Evolutionary conservation across 2,888 invertebrate species (phyloP).

Genomic region (Hirtodrosophila confusa): DNA sequence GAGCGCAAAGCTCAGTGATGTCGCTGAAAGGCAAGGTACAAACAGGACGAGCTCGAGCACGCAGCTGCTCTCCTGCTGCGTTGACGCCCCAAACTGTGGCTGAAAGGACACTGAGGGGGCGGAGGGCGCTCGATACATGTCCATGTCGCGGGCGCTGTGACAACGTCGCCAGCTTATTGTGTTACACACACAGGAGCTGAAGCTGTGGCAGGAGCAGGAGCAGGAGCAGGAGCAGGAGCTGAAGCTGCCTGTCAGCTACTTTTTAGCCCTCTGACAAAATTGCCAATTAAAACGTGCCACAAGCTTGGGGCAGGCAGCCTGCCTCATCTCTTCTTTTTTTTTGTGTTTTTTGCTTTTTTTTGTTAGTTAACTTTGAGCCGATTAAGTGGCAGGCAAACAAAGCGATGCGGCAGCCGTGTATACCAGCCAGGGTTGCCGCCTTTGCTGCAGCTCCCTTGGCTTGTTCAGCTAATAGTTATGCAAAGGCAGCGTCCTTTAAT

Average conservation of each 20-base stretch:
- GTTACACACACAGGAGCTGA: constrained; percentile 55
- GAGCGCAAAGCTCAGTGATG: constrained; percentile 1
- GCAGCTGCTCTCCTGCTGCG: constrained; percentile 24
- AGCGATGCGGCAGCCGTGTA: constrained; percentile 27
- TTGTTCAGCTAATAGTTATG: constrained; percentile 41
- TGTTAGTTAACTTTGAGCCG: constrained; percentile 74
- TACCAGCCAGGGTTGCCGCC: constrained; percentile 11
- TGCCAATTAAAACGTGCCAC: constrained; percentile 79
- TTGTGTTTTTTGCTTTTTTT: constrained; percentile 20
- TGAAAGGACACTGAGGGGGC: constrained; percentile 5
- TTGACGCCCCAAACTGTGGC: background rate
- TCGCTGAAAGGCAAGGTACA: constrained; percentile 32
- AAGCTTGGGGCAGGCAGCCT: constrained; percentile 47
- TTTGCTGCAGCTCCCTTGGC: constrained; percentile 12
- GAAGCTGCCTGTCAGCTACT: constrained; percentile 65
- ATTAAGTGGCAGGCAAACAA: constrained; percentile 74
- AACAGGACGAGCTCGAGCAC: constrained; percentile 15
- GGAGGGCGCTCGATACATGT: constrained; percentile 29
- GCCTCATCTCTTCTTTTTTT: constrained; percentile 6
- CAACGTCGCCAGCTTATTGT: constrained; percentile 67
- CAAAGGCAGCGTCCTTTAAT: constrained; percentile 42
- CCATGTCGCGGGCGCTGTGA: constrained; percentile 58
- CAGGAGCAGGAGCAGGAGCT: constrained; percentile 2
- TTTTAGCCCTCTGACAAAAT: constrained; percentile 62
- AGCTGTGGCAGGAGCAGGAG: constrained; percentile 12